These are phyloP conservation scores for Protophormia terraenovae DNA, from an alignment of 2,888 invertebrate species.

Conservation along the genomic window DNA sequence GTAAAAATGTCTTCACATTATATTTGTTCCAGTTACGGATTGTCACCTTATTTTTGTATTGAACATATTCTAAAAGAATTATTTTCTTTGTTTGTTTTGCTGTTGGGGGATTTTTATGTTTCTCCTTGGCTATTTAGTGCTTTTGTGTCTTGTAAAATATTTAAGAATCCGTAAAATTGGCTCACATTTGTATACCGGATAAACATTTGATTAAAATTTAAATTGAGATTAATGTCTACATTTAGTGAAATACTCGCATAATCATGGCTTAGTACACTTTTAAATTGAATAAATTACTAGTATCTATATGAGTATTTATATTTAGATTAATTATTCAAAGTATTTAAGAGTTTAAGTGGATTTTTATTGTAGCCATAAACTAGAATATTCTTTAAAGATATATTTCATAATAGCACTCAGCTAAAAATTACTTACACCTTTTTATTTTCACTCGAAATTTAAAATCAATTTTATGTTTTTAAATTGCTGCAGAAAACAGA, in stretches of 20 bases:
- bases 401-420: no score
- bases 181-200: constrained; percentile 23
- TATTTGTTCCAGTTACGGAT: constrained; percentile 35
- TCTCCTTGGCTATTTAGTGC: not conserved
- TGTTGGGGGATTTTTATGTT: not conserved
- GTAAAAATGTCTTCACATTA: constrained; percentile 23
- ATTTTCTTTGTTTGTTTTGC: not conserved
- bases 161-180: constrained; percentile 28
- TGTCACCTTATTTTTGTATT: constrained; percentile 40
- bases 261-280: not conserved
- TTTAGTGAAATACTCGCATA: not conserved
- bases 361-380: not conserved
- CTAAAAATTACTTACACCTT: no score
- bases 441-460: no score
- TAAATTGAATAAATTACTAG: not conserved
- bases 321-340: not conserved
- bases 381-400: no score
- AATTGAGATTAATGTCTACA: constrained; percentile 49
- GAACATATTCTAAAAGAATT: constrained; percentile 37
- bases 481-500: no score
- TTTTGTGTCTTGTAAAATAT: not conserved
- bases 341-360: not conserved
- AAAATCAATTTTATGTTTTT: no score
- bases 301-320: not conserved
- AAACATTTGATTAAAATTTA: constrained; percentile 48